Conservation (phyloP, 2,113 vertebrate genomes). For the Elaphurus davidianus region DNA sequence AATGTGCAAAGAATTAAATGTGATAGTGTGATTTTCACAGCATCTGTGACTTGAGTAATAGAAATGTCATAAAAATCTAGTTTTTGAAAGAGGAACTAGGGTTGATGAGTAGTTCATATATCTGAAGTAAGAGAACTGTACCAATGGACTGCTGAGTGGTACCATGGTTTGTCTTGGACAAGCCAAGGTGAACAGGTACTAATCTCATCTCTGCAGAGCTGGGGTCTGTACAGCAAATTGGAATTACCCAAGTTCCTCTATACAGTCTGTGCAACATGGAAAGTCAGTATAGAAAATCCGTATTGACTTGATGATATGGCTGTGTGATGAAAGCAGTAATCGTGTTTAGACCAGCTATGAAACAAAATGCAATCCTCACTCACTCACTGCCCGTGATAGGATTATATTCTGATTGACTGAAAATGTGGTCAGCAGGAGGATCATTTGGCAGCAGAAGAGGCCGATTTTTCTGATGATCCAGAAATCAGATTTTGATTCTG, state of each 20-base stretch:
- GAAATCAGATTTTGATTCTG: slow-evolving; percentile 73
- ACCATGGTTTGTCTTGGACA: background rate
- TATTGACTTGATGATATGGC: slow-evolving; percentile 59
- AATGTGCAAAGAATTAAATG: background rate
- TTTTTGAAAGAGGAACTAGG: slow-evolving; percentile 8
- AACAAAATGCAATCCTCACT: slow-evolving; percentile 59
- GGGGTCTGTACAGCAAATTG: slow-evolving; percentile 43
- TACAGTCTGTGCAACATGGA: slow-evolving; percentile 2
- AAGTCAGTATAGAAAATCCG: slow-evolving; percentile 58
- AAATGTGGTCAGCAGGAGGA: slow-evolving; percentile 61
- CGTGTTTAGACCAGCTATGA: slow-evolving; percentile 62
- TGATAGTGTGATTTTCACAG: background rate
- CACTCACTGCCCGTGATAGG: slow-evolving; percentile 10
- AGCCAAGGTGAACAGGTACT: slow-evolving; percentile 7
- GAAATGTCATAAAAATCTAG: background rate
- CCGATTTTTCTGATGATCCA: slow-evolving; percentile 60
- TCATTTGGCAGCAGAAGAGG: slow-evolving; percentile 58
- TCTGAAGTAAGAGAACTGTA: background rate
- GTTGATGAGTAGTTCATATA: background rate
- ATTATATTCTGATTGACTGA: slow-evolving; percentile 63
- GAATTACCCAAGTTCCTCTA: slow-evolving; percentile 25
- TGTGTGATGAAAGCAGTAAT: slow-evolving; percentile 58
- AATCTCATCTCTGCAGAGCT: slow-evolving; percentile 18
- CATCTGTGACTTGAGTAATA: background rate
- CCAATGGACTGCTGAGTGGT: background rate